Base-by-base conservation (phyloP, 2,797 vertebrate species). In the Thripadectes ignobilis region DNA sequence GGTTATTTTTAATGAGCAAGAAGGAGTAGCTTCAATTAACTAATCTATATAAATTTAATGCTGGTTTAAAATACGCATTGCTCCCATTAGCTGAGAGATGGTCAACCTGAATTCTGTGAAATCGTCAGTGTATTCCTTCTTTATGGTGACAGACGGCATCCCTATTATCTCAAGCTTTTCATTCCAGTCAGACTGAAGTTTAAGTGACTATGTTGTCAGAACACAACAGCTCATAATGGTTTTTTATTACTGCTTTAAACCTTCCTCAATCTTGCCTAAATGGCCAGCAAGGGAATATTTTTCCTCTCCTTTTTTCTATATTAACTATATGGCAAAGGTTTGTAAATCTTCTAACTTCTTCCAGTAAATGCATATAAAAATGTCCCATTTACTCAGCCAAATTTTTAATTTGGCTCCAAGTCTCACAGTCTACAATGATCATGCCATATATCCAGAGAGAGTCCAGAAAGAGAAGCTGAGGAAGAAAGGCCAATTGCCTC, bases 1-100 rank as follows among this genome's bases (percentile, higher is more conserved):
- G 48, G 38, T 89, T 80, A 87, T 41, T 92, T 96, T 93, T 93
- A 92, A 88, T 65, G 38, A 96, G 49, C 57, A 85, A 92, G 85
- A 52, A 94, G 89, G 63, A 93, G 65, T 58, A 71, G 23, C 19
- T 92, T 80, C 86, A 80, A 87, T 39, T 96, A 85, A 86, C 59
- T 85, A 80, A 91, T 65, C 46, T 62, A 38, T 94, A 85, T 89
- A 79, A 89, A 96, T 75, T 38, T 84, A 80, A 61, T 48, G 14
- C 55, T 94, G 62, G 62, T 93, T 86, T 77, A 49, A 97, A 96
- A 94, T 81, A 85, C 29, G 17, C 48, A 39, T 45, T 73, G 67
- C 45, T 57, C 69, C 94, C 92, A 88, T 92, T 88, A 96, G 55
- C 66, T 90, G 89, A 91, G 39, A 86, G 48, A 63, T 16, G 20